Conservation (phyloP, 2,888 invertebrate genomes). For the Heliconius ismenius region DNA sequence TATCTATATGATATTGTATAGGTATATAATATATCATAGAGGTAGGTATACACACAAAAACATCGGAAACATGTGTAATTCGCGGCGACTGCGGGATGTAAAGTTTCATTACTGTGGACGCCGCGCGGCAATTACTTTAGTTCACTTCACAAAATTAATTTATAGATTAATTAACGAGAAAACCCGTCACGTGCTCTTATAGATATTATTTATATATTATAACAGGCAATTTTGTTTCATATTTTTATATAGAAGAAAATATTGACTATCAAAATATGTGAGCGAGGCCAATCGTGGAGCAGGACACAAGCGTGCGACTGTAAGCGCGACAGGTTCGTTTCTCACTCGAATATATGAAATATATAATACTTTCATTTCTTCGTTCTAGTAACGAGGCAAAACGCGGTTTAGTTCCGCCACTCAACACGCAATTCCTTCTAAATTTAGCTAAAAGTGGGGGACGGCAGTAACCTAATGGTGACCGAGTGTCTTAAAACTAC, state of each 20-base stretch:
- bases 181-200: constrained; percentile 19
- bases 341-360: not conserved
- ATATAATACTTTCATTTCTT: not conserved
- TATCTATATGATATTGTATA: not conserved
- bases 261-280: not conserved
- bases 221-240: not conserved
- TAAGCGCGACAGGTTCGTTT: not conserved
- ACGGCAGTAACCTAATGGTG: not conserved
- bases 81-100: constrained; percentile 21
- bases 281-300: not conserved
- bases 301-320: not conserved
- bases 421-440: no score
- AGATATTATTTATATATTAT: constrained; percentile 14
- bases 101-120: constrained; percentile 23
- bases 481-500: not conserved
- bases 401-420: no score
- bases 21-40: not conserved
- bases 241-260: not conserved
- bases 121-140: constrained; percentile 20
- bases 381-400: no score
- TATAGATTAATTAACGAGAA: constrained; percentile 19
- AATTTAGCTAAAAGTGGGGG: not conserved
- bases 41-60: constrained; percentile 4
- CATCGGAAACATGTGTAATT: constrained; percentile 15
- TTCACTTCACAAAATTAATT: constrained; percentile 24